Evolutionary conservation across 2,888 invertebrate genomes (phyloP).

Genomic region (Spodoptera littoralis): DNA sequence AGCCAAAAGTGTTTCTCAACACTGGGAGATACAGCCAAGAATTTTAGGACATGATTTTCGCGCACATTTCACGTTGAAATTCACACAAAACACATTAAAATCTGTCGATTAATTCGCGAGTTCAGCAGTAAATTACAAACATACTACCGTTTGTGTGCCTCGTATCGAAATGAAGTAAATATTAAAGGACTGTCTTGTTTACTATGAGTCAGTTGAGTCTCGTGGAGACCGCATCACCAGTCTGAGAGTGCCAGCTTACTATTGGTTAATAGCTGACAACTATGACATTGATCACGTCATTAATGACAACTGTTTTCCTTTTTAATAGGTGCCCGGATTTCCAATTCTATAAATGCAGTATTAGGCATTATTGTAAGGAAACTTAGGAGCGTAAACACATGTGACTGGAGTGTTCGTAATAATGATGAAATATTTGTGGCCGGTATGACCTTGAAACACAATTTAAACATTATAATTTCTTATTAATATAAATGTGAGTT

Average conservation of each 20-base stretch:
- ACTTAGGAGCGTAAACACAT: too few relatives aligned
- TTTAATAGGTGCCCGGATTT: constrained; percentile 25
- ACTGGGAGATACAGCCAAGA: background rate
- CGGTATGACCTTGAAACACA: too few relatives aligned
- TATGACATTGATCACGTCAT: constrained; percentile 24
- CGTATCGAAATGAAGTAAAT: constrained; percentile 35
- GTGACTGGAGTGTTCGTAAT: too few relatives aligned
- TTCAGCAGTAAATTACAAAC: constrained; percentile 17
- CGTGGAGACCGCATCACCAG: constrained; percentile 35
- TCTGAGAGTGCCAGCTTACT: constrained; percentile 17
- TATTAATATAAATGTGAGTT: too few relatives aligned
- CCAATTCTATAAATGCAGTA: background rate
- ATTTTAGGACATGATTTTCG: background rate
- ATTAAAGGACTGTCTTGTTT: constrained; percentile 29
- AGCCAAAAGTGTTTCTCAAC: background rate
- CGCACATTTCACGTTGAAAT: background rate
- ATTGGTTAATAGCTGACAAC: constrained; percentile 32
- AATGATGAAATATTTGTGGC: too few relatives aligned
- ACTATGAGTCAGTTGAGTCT: constrained; percentile 50
- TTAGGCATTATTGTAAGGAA: too few relatives aligned
- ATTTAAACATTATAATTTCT: too few relatives aligned
- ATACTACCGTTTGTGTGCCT: constrained; percentile 30
- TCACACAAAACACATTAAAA: constrained; percentile 4
- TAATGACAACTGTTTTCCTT: constrained; percentile 37
- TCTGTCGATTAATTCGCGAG: background rate